phyloP scores from a whole-genome alignment of 1,140 invertebrate species.

The Drosophila micromelanica region DNA sequence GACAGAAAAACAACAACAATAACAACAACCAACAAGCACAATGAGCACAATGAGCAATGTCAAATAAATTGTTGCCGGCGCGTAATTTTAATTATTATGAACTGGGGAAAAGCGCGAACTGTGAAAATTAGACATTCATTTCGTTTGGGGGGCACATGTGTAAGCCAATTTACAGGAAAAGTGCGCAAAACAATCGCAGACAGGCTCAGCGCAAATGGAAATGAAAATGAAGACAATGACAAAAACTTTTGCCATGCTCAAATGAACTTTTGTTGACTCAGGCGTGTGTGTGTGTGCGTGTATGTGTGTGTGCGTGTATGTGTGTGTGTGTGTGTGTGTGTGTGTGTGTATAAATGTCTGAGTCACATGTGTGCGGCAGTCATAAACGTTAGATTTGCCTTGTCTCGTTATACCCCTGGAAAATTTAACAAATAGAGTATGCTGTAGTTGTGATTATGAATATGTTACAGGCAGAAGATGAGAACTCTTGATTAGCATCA shows the following conservation, averaged over 20 bases:
- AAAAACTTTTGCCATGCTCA: constrained; percentile 56
- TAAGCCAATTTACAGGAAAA: constrained; percentile 29
- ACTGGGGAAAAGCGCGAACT: constrained; percentile 60
- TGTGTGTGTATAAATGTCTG: no score
- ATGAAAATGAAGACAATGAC: constrained; percentile 49
- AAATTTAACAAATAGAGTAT: no score
- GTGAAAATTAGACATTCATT: constrained; percentile 79
- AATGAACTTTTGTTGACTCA: constrained; percentile 61
- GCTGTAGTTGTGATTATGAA: no score
- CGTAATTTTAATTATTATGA: constrained; percentile 82
- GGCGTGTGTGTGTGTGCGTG: background rate
- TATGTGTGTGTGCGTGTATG: constrained; percentile 19
- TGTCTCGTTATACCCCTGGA: constrained; percentile 1
- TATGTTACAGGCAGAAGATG: no score
- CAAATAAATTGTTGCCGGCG: constrained; percentile 61
- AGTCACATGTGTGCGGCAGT: constrained; percentile 41
- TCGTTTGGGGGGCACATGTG: constrained; percentile 45
- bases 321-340: background rate
- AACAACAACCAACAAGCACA: constrained; percentile 21
- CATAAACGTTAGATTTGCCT: constrained; percentile 30
- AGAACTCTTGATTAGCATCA: no score
- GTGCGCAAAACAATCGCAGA: background rate
- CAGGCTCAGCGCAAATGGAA: background rate
- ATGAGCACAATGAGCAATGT: constrained; percentile 43
- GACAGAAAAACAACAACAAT: constrained; percentile 42